These are phyloP conservation scores for Tillus elongatus DNA, from an alignment of 2,888 invertebrate species.

Conservation along the genomic window DNA sequence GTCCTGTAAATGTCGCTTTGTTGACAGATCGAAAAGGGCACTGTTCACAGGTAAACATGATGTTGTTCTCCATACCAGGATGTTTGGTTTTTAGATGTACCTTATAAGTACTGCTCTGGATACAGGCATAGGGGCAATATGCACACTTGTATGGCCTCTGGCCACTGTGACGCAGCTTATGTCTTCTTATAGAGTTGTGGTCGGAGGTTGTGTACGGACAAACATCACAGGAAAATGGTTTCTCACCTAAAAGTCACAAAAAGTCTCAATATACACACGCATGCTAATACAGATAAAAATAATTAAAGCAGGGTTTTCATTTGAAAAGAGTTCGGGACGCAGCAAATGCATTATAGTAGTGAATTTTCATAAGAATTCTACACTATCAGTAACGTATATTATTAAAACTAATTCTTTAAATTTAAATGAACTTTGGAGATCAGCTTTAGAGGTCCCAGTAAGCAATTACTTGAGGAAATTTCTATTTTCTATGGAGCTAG, in stretches of 20 bases:
- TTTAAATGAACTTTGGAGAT: no score
- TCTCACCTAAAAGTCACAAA: constrained; percentile 50
- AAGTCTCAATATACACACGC: no score
- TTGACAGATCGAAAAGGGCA: constrained; percentile 58
- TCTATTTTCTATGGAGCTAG: no score
- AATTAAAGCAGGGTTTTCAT: no score
- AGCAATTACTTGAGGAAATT: no score
- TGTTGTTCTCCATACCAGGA: constrained; percentile 54
- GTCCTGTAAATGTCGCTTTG: constrained; percentile 51
- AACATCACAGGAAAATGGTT: constrained; percentile 65
- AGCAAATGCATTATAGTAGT: no score
- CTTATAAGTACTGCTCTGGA: constrained; percentile 71
- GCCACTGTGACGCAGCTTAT: constrained; percentile 68
- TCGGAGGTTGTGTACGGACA: constrained; percentile 68
- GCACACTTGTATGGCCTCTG: constrained; percentile 68
- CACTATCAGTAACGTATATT: no score
- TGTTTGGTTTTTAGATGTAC: constrained; percentile 71
- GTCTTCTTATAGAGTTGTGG: constrained; percentile 72
- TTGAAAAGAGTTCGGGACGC: no score
- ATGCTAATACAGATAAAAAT: no score
- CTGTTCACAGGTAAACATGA: constrained; percentile 53
- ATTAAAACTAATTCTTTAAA: no score
- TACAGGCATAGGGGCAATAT: constrained; percentile 69
- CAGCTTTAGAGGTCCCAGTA: no score
- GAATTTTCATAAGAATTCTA: no score